Conservation (phyloP, 2,797 vertebrate genomes). For the Taeniopygia guttata region DNA sequence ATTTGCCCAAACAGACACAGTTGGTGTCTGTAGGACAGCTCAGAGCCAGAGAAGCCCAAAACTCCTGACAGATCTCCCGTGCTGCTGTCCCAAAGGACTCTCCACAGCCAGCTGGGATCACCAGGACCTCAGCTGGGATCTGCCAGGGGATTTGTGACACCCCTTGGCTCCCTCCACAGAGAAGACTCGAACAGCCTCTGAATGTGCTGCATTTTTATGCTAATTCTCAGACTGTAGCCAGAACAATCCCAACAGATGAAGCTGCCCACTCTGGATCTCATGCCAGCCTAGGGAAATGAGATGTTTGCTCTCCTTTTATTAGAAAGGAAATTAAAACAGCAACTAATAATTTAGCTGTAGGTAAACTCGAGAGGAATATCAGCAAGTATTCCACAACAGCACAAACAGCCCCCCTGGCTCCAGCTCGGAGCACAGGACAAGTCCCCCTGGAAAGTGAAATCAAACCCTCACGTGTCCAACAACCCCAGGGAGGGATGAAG, state of each 20-base stretch:
- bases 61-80: background rate
- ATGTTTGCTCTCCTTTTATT: constrained; percentile 26
- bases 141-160: background rate
- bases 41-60: background rate
- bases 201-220: background rate
- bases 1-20: too few species aligned
- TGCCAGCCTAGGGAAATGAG: background rate
- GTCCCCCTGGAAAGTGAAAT: background rate
- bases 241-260: constrained; percentile 5
- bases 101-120: background rate
- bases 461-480: background rate
- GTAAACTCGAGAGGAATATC: background rate
- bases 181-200: background rate
- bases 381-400: background rate
- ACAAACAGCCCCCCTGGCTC: background rate
- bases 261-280: background rate
- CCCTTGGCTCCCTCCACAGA: background rate
- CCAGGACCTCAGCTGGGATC: background rate
- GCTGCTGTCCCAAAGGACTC: background rate
- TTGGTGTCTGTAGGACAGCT: background rate
- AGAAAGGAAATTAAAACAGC: constrained; percentile 38
- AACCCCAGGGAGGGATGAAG: background rate
- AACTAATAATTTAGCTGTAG: constrained; percentile 33
- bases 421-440: background rate
- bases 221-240: background rate